Percentiles rank a stretch among this genome's conserved stretches.
These are phyloP conservation scores for Macrophya alboannulata DNA, from an alignment of 2,888 invertebrate species.

Conservation along the genomic window DNA sequence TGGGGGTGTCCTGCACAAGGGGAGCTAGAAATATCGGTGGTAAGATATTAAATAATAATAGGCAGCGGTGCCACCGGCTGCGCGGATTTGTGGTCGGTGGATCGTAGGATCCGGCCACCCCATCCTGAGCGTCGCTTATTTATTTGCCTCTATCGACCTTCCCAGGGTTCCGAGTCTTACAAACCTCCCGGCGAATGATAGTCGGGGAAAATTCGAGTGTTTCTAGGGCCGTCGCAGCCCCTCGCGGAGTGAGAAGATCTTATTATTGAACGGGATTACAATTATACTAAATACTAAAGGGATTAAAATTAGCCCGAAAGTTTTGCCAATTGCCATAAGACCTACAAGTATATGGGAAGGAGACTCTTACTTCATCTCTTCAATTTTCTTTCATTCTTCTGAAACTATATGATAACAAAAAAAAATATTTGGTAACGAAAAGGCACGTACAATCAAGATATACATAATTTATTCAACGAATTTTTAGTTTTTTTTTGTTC, in stretches of 20 bases:
- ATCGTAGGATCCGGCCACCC: slow-evolving; percentile 39
- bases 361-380: not conserved
- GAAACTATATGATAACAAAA: slow-evolving; percentile 1
- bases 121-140: slow-evolving; percentile 34
- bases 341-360: not conserved
- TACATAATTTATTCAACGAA: slow-evolving; percentile 18
- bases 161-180: not conserved
- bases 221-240: not conserved
- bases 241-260: slow-evolving; percentile 1
- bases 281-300: slow-evolving; percentile 24
- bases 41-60: slow-evolving; percentile 52
- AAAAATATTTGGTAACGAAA: slow-evolving; percentile 18
- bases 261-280: slow-evolving; percentile 47
- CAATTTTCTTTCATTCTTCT: slow-evolving; percentile 19
- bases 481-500: not conserved
- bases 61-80: slow-evolving; percentile 45
- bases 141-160: slow-evolving; percentile 15
- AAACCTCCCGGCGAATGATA: not conserved
- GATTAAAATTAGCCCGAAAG: slow-evolving; percentile 41
- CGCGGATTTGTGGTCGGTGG: slow-evolving; percentile 50
- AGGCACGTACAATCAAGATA: slow-evolving; percentile 25
- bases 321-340: slow-evolving; percentile 31
- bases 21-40: slow-evolving; percentile 46
- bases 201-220: slow-evolving; percentile 30
- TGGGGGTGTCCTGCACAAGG: slow-evolving; percentile 23